phyloP scores from a whole-genome alignment of 1,140 invertebrate species.

The Drosophila lowei region DNA sequence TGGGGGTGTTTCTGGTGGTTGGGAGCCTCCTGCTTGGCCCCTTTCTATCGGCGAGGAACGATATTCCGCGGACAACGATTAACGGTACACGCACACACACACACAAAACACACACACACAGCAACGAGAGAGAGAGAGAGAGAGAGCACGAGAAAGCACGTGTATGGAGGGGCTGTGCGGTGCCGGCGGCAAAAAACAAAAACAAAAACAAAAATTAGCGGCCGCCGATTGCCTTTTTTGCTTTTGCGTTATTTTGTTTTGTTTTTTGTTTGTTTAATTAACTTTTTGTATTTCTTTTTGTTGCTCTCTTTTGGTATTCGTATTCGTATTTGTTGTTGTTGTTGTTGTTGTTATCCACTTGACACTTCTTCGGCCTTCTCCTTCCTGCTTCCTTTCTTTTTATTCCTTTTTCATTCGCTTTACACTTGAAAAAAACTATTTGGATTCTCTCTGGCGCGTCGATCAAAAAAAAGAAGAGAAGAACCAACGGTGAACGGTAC shows the following conservation, averaged over 20 bases:
- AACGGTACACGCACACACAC: conserved; percentile 40
- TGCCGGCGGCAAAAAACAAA: conserved; percentile 51
- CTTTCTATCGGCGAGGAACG: no score
- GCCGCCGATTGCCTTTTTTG: conserved; percentile 19
- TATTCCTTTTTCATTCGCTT: conserved; percentile 1
- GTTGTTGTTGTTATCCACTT: conserved; percentile 16
- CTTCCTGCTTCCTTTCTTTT: conserved; percentile 3
- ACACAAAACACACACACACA: conserved; percentile 7
- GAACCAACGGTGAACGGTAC: conserved; percentile 41
- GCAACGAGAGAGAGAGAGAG: not conserved
- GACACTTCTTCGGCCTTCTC: conserved; percentile 26
- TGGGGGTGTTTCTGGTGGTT: not conserved
- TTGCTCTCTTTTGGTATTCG: conserved; percentile 23
- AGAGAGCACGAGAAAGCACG: conserved; percentile 45
- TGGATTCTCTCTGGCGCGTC: conserved; percentile 22
- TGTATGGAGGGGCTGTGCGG: conserved; percentile 26
- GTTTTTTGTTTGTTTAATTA: conserved; percentile 10
- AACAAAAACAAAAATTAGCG: conserved; percentile 39
- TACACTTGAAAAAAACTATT: conserved; percentile 45
- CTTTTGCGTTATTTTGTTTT: conserved; percentile 31
- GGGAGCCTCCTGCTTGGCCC: no score
- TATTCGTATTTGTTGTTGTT: conserved; percentile 16
- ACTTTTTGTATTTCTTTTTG: conserved; percentile 21
- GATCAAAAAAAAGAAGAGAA: conserved; percentile 26
- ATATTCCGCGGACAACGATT: conserved; percentile 15